Percentiles rank a stretch among this genome's conserved stretches.
These are phyloP conservation scores for Stichopus chloronotus DNA, from an alignment of 35 echinoderm and acorn worm species.

Conservation along the genomic window DNA sequence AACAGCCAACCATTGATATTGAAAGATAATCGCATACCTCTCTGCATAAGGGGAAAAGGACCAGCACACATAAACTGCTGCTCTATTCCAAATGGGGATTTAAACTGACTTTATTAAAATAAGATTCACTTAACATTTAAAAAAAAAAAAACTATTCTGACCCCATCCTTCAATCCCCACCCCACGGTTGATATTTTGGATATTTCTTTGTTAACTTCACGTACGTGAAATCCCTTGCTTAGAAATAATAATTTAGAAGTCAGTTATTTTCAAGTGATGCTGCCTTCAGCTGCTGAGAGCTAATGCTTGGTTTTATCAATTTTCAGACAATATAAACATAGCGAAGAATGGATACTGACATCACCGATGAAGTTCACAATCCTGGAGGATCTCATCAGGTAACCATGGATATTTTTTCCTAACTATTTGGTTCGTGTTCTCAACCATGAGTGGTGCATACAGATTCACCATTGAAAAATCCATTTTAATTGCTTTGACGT, in stretches of 20 bases:
- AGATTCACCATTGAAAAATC: neutral
- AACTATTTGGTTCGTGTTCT: neutral
- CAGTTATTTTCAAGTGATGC: neutral
- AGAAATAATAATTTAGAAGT: neutral
- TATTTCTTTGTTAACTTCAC: neutral
- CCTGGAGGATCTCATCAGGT: slow-evolving; percentile 6
- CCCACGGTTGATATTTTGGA: neutral
- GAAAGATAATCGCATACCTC: too few relatives aligned
- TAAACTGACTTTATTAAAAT: too few relatives aligned
- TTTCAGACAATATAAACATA: neutral
- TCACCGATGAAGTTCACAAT: neutral
- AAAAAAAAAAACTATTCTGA: too few relatives aligned
- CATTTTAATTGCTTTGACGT: neutral
- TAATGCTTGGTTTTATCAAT: neutral
- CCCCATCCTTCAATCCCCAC: neutral
- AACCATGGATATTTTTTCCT: neutral
- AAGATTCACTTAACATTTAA: too few relatives aligned
- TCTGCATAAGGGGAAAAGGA: too few relatives aligned
- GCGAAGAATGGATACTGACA: neutral
- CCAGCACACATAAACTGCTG: too few relatives aligned
- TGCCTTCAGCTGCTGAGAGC: slow-evolving; percentile 12
- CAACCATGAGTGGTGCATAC: neutral
- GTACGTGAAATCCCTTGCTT: neutral
- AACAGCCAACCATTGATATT: too few relatives aligned
- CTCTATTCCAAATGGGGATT: too few relatives aligned